Percentiles rank a stretch among this genome's conserved stretches.
These are phyloP conservation scores for Aurelia sp. DNA, from an alignment of 30 jellyfish, hydroid and myxozoan species.

Conservation along the genomic window DNA sequence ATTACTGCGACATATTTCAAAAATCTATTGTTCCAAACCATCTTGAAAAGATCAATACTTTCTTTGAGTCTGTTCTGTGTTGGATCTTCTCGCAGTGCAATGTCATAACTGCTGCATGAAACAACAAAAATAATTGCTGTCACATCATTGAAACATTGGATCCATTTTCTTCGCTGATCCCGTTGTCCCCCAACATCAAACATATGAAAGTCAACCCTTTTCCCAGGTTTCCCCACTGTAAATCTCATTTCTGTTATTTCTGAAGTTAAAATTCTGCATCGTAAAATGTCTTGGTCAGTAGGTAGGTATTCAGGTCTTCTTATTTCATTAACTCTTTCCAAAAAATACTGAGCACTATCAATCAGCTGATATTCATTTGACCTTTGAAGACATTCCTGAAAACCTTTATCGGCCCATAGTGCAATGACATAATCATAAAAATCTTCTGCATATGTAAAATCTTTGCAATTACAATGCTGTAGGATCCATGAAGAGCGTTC, in stretches of 20 bases:
- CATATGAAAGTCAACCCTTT: constrained; percentile 85
- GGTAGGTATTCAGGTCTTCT: constrained; percentile 72
- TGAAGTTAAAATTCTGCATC: constrained; percentile 89
- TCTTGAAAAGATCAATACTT: constrained; percentile 78
- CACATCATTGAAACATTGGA: constrained; percentile 95
- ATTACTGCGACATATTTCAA: constrained; percentile 83
- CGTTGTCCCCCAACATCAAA: constrained; percentile 99
- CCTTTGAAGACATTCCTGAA: constrained; percentile 78
- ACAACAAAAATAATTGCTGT: constrained; percentile 94
- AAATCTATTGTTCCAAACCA: constrained; percentile 94
- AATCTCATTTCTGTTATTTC: constrained; percentile 83
- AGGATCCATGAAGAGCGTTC: constrained; percentile 70
- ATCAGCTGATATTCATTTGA: constrained; percentile 85
- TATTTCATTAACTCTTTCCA: constrained; percentile 67
- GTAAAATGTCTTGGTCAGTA: constrained; percentile 90
- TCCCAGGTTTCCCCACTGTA: constrained; percentile 80
- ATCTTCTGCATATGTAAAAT: constrained; percentile 50
- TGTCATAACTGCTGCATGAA: constrained; percentile 86
- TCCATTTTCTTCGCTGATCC: constrained; percentile 98
- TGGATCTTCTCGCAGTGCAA: constrained; percentile 86
- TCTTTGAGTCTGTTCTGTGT: constrained; percentile 86
- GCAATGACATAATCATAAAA: constrained; percentile 75
- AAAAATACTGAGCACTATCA: constrained; percentile 94
- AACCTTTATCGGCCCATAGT: constrained; percentile 82
- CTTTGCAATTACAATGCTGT: constrained; percentile 34